These are phyloP conservation scores for Epirrhoe alternata DNA, from an alignment of 2,888 invertebrate genomes.

Conservation along the genomic window DNA sequence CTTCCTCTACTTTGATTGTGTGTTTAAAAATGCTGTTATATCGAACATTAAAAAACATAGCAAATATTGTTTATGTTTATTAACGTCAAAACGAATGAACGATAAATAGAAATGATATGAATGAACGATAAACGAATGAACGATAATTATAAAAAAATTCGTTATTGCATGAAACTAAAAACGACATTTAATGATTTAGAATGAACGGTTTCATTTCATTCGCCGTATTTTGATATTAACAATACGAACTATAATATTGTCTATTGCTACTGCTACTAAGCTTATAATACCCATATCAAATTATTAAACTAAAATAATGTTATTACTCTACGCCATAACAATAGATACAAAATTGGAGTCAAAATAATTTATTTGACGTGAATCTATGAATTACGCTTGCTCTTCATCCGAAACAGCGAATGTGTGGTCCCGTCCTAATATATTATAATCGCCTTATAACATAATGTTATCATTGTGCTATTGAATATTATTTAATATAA, in stretches of 20 bases:
- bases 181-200: background rate
- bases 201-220: background rate
- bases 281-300: conserved; percentile 3
- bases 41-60: background rate
- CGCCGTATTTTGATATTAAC: background rate
- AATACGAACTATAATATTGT: background rate
- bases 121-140: background rate
- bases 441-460: conserved; percentile 48
- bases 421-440: conserved; percentile 50
- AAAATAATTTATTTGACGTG: conserved; percentile 30
- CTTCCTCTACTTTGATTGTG: conserved; percentile 18
- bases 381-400: conserved; percentile 29
- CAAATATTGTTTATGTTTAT: background rate
- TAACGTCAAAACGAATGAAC: background rate
- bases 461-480: conserved; percentile 53
- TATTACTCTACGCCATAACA: conserved; percentile 6
- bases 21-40: conserved; percentile 3
- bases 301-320: conserved; percentile 17
- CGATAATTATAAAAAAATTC: background rate
- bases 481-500: conserved; percentile 48
- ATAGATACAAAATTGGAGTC: conserved; percentile 25
- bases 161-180: background rate
- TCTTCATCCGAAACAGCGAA: conserved; percentile 37
- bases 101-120: too few species aligned
- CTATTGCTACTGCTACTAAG: background rate